phyloP scores from a whole-genome alignment of 2,113 vertebrate species.

The Corythaeola cristata region DNA sequence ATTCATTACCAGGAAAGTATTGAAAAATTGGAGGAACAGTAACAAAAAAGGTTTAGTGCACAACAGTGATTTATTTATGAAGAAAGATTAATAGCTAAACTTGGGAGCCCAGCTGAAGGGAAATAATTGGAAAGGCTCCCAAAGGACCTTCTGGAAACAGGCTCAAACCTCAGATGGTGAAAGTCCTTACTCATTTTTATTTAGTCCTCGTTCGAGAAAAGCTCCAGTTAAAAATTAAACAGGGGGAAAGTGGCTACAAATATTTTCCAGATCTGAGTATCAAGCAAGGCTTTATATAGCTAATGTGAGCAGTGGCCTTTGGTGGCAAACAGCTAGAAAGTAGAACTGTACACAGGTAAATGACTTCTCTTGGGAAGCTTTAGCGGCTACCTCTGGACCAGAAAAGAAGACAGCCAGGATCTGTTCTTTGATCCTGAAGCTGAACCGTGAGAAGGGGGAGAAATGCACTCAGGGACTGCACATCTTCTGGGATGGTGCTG shows the following conservation, averaged over 20 bases:
- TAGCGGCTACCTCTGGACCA: neutral
- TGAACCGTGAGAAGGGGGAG: neutral
- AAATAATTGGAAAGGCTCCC: constrained; percentile 34
- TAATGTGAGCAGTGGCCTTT: neutral
- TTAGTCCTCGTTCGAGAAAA: constrained; percentile 7
- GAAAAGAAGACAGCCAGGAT: neutral
- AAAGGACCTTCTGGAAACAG: neutral
- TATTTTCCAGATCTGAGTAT: constrained; percentile 1
- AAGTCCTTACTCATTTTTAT: constrained; percentile 30
- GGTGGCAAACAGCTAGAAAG: neutral
- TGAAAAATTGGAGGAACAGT: neutral
- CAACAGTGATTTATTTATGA: constrained; percentile 13
- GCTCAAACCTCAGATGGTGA: neutral
- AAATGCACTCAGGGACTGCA: neutral
- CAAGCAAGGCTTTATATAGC: neutral
- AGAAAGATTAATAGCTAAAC: constrained; percentile 23
- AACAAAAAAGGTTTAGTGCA: neutral
- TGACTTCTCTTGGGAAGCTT: neutral
- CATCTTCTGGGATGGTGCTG: neutral
- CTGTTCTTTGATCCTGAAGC: neutral
- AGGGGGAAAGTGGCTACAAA: neutral
- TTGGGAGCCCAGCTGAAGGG: neutral
- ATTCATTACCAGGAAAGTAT: neutral
- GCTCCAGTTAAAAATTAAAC: constrained; percentile 20
- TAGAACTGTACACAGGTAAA: neutral